Evolutionary conservation across 2,797 vertebrate species (phyloP).

Genomic region (Myotis vivesi): DNA sequence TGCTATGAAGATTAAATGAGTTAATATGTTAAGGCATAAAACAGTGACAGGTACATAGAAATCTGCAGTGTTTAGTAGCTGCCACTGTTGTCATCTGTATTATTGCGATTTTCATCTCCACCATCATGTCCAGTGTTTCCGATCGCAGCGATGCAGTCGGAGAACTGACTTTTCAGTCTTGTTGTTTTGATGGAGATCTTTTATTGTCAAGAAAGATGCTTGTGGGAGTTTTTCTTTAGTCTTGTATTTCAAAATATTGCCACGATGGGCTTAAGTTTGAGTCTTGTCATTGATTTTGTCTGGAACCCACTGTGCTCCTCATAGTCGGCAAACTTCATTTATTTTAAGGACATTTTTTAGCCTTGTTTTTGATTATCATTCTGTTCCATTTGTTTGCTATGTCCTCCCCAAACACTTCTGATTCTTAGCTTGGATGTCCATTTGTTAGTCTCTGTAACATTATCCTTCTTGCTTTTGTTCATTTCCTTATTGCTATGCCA

Average conservation of each 20-base stretch:
- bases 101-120: neutral
- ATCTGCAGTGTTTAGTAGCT: accelerated
- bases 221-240: neutral
- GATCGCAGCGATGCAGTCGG: neutral
- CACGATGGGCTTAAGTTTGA: neutral
- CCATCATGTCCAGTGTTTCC: neutral
- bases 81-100: neutral
- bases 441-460: neutral
- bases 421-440: neutral
- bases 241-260: neutral
- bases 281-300: constrained; percentile 12
- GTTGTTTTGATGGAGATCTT: neutral
- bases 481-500: neutral
- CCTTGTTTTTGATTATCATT: neutral
- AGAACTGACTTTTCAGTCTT: neutral
- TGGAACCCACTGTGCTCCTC: neutral
- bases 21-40: neutral
- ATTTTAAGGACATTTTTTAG: neutral
- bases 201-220: neutral
- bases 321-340: neutral
- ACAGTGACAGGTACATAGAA: neutral
- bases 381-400: neutral
- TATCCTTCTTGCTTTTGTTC: neutral
- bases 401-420: neutral
- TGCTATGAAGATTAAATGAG: neutral